Evolutionary conservation across 2,888 invertebrate genomes (phyloP).

Genomic region (Patella depressa): DNA sequence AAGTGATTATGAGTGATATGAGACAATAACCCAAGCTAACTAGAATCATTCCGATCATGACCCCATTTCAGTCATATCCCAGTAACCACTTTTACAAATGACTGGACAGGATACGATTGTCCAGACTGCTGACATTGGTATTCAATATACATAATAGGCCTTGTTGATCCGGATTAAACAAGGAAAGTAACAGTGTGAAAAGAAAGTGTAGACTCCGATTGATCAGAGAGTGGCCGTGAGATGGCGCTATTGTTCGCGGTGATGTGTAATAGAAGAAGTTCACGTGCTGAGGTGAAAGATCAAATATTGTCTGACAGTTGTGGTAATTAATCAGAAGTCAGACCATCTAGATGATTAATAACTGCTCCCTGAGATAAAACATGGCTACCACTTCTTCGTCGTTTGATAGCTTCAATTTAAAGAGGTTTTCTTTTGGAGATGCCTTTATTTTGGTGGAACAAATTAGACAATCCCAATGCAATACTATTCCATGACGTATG

Average conservation of each 20-base stretch:
- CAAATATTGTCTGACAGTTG: constrained; percentile 10
- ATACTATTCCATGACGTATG: too few relatives aligned
- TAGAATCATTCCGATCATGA: too few relatives aligned
- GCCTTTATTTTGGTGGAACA: too few relatives aligned
- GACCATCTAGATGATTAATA: too few relatives aligned
- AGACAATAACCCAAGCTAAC: too few relatives aligned
- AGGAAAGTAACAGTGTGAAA: neutral
- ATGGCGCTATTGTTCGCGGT: constrained; percentile 3
- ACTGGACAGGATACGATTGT: constrained; percentile 4
- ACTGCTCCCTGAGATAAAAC: too few relatives aligned
- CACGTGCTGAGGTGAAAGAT: constrained; percentile 3
- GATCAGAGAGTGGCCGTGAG: neutral
- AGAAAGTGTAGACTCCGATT: neutral
- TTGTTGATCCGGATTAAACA: constrained; percentile 12
- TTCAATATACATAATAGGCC: neutral
- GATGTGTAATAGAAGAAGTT: neutral
- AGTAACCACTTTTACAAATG: neutral
- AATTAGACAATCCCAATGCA: too few relatives aligned
- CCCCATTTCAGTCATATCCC: too few relatives aligned
- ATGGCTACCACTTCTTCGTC: too few relatives aligned
- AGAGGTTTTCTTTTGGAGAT: too few relatives aligned
- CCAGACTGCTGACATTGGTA: neutral
- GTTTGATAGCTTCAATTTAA: too few relatives aligned
- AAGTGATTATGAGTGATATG: too few relatives aligned
- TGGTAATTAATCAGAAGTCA: constrained; percentile 6